Conservation (phyloP, 2,113 vertebrate genomes). For the Catharus minimus region DNA sequence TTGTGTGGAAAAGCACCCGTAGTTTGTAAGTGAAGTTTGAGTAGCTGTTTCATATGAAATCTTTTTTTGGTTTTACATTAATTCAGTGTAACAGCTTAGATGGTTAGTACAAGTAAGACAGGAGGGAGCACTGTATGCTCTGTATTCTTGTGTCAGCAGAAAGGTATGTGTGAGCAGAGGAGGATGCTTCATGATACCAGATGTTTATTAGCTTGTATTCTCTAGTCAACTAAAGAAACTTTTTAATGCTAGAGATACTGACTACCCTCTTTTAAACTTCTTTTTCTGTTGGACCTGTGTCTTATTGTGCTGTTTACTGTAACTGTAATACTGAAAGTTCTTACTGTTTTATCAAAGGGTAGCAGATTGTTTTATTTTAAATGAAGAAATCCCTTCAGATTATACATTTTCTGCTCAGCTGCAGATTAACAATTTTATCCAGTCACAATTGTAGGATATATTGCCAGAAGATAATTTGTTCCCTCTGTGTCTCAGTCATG, state of each 20-base stretch:
- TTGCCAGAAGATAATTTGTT: slow-evolving; percentile 61
- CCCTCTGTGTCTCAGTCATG: slow-evolving; percentile 51
- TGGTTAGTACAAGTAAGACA: background rate
- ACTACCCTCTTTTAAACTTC: background rate
- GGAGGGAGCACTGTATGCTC: background rate
- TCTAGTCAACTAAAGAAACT: background rate
- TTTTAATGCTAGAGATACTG: background rate
- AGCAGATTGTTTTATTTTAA: slow-evolving; percentile 7
- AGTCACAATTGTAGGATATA: slow-evolving; percentile 17
- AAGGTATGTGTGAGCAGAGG: background rate
- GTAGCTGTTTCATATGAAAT: background rate
- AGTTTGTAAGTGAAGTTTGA: background rate
- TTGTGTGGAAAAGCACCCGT: background rate
- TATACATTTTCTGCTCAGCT: slow-evolving; percentile 39
- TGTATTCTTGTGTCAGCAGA: background rate
- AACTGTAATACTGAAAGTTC: background rate
- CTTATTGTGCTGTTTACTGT: background rate
- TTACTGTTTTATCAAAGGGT: slow-evolving; percentile 7
- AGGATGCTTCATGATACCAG: background rate
- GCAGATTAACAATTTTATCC: slow-evolving; percentile 37
- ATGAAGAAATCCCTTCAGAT: slow-evolving; percentile 32
- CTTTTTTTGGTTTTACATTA: background rate
- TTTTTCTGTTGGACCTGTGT: background rate
- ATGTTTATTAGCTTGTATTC: background rate
- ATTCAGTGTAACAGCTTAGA: background rate